Conservation (phyloP, 2,888 invertebrate genomes). For the Cheilosia impressa region DNA sequence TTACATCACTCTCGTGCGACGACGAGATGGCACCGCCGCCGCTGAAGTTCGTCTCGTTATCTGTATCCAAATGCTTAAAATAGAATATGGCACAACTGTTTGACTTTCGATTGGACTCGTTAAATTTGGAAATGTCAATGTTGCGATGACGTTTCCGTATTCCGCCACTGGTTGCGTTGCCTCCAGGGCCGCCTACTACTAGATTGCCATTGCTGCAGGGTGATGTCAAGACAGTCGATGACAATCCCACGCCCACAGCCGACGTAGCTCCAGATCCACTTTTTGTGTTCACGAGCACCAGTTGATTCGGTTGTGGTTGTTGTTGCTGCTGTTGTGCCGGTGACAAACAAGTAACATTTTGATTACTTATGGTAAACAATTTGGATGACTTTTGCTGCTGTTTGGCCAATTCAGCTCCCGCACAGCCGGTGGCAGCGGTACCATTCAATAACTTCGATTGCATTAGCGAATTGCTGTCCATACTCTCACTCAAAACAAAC, state of each 20-base stretch:
- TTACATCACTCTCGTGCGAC: conserved; percentile 80
- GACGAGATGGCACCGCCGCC: conserved; percentile 79
- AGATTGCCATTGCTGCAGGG: conserved; percentile 66
- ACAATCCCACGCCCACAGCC: conserved; percentile 28
- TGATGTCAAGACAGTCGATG: conserved; percentile 66
- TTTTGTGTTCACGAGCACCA: conserved; percentile 68
- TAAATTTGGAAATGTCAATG: conserved; percentile 86
- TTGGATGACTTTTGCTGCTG: conserved; percentile 63
- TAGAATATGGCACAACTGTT: conserved; percentile 93
- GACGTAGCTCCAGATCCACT: conserved; percentile 31
- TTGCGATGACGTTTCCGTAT: conserved; percentile 83
- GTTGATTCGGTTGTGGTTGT: conserved; percentile 74
- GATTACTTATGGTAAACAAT: conserved; percentile 62
- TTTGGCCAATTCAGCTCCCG: conserved; percentile 47
- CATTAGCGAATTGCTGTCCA: conserved; percentile 74
- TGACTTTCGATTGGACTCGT: conserved; percentile 90
- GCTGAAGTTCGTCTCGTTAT: conserved; percentile 88
- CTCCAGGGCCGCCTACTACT: conserved; percentile 53
- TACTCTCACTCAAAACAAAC: conserved; percentile 76
- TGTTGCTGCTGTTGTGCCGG: conserved; percentile 14
- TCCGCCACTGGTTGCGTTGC: conserved; percentile 72
- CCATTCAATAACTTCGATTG: conserved; percentile 66
- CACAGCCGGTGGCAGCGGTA: conserved; percentile 39
- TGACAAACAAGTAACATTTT: conserved; percentile 75
- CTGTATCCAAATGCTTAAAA: conserved; percentile 94